phyloP scores from a whole-genome alignment of 2,797 vertebrate genomes.

The Hippocampus kuda region DNA sequence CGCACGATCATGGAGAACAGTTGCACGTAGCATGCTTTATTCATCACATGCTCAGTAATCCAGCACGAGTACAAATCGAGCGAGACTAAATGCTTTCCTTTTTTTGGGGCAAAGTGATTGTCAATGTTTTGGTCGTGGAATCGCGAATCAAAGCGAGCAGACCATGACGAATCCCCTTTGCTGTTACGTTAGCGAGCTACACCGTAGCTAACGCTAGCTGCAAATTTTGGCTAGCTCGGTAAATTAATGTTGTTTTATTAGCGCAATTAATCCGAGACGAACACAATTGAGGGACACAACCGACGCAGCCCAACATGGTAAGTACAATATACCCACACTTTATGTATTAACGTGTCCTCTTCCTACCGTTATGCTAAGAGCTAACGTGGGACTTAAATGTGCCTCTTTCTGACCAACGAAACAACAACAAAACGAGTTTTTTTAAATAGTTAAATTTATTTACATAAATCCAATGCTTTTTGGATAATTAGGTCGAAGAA shows the following conservation, averaged over 20 bases:
- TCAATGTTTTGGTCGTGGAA: not conserved
- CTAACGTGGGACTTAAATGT: conserved; percentile 18
- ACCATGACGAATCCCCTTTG: conserved; percentile 53
- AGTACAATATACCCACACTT: conserved; percentile 25
- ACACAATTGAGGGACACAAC: conserved; percentile 28
- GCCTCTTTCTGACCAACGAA: not conserved
- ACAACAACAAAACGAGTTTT: not conserved
- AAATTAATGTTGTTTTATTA: conserved; percentile 36
- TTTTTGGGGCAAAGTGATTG: conserved; percentile 1
- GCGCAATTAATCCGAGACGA: conserved; percentile 36
- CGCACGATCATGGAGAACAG: conserved; percentile 16
- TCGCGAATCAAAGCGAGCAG: conserved; percentile 24
- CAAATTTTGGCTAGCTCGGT: conserved; percentile 25
- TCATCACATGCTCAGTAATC: not conserved
- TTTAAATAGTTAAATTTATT: not conserved
- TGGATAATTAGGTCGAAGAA: rapidly evolving
- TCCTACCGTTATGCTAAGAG: conserved; percentile 11
- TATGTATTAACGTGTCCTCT: not conserved
- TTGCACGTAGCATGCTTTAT: conserved; percentile 4
- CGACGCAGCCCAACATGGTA: conserved; percentile 61
- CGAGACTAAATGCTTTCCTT: not conserved
- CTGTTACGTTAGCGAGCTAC: conserved; percentile 42
- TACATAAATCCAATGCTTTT: not conserved
- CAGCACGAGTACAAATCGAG: not conserved
- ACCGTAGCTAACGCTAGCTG: conserved; percentile 51